Conservation (phyloP, 1,140 invertebrate genomes). For the Cephus cinctus region DNA sequence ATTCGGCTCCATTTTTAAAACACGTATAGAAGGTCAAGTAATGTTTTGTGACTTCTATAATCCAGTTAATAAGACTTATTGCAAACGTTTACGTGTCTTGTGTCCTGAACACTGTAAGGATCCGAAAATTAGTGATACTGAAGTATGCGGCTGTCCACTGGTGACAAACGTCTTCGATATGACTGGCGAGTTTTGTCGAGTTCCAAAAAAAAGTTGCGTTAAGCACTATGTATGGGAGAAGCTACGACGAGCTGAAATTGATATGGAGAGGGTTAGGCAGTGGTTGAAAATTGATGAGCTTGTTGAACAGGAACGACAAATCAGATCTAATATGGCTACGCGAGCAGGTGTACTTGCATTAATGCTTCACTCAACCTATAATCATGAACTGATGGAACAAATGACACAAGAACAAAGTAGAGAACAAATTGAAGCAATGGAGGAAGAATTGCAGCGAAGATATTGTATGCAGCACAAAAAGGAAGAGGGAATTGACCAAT, state of each 20-base stretch:
- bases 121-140: slow-evolving; percentile 79
- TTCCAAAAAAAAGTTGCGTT: slow-evolving; percentile 87
- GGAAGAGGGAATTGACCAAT: too few species aligned
- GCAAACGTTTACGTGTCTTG: slow-evolving; percentile 90
- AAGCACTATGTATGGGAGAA: slow-evolving; percentile 97
- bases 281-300: slow-evolving; percentile 94
- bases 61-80: slow-evolving; percentile 86
- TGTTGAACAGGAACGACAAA: slow-evolving; percentile 90
- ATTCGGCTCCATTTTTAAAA: slow-evolving; percentile 93
- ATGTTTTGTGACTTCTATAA: slow-evolving; percentile 99
- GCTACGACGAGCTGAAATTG: slow-evolving; percentile 82
- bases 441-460: slow-evolving; percentile 46
- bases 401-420: slow-evolving; percentile 54
- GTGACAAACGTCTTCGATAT: slow-evolving; percentile 78
- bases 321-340: slow-evolving; percentile 83
- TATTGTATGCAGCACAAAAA: slow-evolving; percentile 40
- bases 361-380: slow-evolving; percentile 93
- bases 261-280: slow-evolving; percentile 75
- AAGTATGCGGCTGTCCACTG: slow-evolving; percentile 91
- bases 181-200: slow-evolving; percentile 81
- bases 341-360: slow-evolving; percentile 88
- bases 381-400: slow-evolving; percentile 86
- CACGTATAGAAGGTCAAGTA: slow-evolving; percentile 88
- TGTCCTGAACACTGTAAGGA: slow-evolving; percentile 99
- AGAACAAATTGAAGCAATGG: slow-evolving; percentile 51